A percentile compares a stretch with the other conserved stretches of the same genome.
Evolutionary conservation across 2,888 invertebrate species (phyloP).

Genomic region (Rhimphoctona megacephalus): DNA sequence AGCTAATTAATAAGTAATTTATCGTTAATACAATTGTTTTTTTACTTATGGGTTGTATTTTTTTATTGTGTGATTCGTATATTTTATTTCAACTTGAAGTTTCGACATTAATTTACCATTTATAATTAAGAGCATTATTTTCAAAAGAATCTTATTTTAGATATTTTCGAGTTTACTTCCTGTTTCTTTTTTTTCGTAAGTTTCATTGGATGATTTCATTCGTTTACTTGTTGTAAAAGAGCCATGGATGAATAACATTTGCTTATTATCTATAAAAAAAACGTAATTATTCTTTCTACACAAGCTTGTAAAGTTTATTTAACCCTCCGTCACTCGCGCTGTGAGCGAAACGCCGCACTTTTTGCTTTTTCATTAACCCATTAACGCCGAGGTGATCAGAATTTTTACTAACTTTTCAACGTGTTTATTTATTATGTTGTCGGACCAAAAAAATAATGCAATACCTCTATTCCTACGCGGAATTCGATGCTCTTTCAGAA

Average conservation of each 20-base stretch:
- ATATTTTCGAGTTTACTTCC: constrained; percentile 22
- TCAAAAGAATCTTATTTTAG: background rate
- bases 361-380: too few species aligned
- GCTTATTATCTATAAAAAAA: constrained; percentile 66
- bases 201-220: too few species aligned
- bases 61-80: background rate
- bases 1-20: background rate
- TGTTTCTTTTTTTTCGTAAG: too few species aligned
- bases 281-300: background rate
- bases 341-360: too few species aligned
- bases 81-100: background rate
- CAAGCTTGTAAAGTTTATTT: background rate
- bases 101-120: background rate
- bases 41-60: background rate
- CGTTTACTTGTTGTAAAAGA: constrained; percentile 65
- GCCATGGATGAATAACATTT: constrained; percentile 69
- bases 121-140: too few species aligned
- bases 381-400: too few species aligned
- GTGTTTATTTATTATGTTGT: too few species aligned
- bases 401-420: too few species aligned
- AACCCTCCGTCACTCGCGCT: too few species aligned
- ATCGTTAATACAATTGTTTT: background rate
- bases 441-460: too few species aligned
- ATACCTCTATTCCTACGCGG: too few species aligned
- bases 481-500: too few species aligned